phyloP scores from a whole-genome alignment of 2,113 vertebrate species.

The Recurvirostra avosetta region DNA sequence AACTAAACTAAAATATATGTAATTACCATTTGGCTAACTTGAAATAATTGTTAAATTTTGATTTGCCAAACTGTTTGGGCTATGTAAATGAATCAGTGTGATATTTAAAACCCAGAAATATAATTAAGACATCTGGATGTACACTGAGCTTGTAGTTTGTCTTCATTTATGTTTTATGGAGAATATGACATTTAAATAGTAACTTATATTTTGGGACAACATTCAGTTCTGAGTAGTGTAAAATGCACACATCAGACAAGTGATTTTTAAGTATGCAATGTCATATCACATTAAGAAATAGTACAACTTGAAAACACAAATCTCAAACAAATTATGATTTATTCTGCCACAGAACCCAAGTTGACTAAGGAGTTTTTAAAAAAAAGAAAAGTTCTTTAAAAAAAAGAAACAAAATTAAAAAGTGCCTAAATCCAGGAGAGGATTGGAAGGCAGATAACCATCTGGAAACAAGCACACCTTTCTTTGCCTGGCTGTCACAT shows the following conservation, averaged over 20 bases:
- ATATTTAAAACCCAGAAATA: background rate
- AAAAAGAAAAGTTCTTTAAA: too few relatives aligned
- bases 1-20: background rate
- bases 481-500: background rate
- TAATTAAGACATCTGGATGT: background rate
- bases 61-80: background rate
- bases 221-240: background rate
- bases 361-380: background rate
- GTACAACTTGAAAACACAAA: background rate
- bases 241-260: background rate
- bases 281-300: background rate
- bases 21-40: background rate
- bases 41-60: background rate
- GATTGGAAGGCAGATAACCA: background rate
- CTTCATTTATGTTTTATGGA: background rate
- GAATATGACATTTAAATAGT: background rate
- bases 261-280: background rate
- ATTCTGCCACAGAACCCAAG: background rate
- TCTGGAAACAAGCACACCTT: background rate
- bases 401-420: background rate
- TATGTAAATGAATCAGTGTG: background rate
- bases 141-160: background rate
- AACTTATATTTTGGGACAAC: background rate
- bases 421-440: background rate
- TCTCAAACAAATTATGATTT: background rate